Conservation (phyloP, 2,888 invertebrate genomes). For the Drosophila nr. perissopoda region DNA sequence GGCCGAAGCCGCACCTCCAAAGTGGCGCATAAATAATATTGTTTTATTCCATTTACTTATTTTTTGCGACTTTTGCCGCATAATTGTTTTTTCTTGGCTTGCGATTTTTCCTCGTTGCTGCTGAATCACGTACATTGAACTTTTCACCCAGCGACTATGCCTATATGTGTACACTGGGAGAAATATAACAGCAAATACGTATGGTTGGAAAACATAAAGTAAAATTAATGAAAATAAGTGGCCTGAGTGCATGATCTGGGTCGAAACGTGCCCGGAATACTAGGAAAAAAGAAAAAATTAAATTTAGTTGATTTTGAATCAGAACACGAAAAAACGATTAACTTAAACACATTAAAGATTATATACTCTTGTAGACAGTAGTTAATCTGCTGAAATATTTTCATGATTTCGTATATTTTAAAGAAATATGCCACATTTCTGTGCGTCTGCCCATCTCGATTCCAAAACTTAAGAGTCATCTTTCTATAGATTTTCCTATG, state of each 20-base stretch:
- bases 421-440: too few relatives aligned
- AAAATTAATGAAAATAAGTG: not conserved
- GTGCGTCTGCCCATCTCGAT: not conserved
- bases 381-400: not conserved
- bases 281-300: not conserved
- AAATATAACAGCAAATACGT: not conserved
- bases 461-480: not conserved
- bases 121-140: conserved; percentile 1
- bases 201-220: not conserved
- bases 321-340: not conserved
- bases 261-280: not conserved
- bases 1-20: conserved; percentile 54
- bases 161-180: not conserved
- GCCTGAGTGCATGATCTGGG: not conserved
- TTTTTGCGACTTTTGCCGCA: conserved; percentile 55
- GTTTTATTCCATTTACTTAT: conserved; percentile 22
- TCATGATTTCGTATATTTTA: too few relatives aligned
- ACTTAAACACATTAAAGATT: not conserved
- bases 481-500: not conserved
- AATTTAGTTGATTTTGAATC: not conserved
- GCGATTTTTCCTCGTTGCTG: conserved; percentile 22
- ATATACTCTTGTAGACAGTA: not conserved
- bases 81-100: conserved; percentile 60
- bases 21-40: conserved; percentile 67
- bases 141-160: not conserved